phyloP scores from a whole-genome alignment of 2,888 invertebrate species.

The Ophioninae sp. region DNA sequence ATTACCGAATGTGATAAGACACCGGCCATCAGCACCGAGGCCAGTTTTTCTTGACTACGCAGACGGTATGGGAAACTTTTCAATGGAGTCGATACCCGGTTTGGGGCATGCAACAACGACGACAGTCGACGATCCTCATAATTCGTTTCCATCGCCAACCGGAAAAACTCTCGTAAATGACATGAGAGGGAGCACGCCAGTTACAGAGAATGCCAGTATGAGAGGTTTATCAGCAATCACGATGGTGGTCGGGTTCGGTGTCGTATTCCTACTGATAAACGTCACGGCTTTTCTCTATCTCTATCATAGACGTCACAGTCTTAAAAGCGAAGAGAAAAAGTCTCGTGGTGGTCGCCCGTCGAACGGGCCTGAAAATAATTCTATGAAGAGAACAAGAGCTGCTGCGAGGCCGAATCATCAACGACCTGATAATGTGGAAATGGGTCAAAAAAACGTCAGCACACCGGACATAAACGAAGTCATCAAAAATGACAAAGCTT shows the following conservation, averaged over 20 bases:
- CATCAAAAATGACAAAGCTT: constrained; percentile 80
- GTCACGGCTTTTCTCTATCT: constrained; percentile 86
- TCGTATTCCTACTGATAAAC: constrained; percentile 88
- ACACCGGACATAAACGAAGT: constrained; percentile 79
- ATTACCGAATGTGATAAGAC: constrained; percentile 87
- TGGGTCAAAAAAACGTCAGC: constrained; percentile 81
- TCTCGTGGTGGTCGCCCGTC: constrained; percentile 80
- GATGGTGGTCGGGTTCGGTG: constrained; percentile 82
- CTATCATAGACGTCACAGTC: constrained; percentile 86
- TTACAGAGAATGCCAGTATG: constrained; percentile 80
- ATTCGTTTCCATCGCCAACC: constrained; percentile 38
- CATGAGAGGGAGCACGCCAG: constrained; percentile 74
- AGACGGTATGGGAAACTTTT: constrained; percentile 72
- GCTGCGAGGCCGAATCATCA: constrained; percentile 69
- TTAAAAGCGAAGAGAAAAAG: constrained; percentile 82
- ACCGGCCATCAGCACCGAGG: constrained; percentile 73
- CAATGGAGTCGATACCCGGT: constrained; percentile 69
- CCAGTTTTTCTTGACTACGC: constrained; percentile 72
- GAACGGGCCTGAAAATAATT: constrained; percentile 81
- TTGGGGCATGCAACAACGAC: constrained; percentile 60
- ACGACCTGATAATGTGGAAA: constrained; percentile 82
- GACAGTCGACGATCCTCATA: constrained; percentile 35
- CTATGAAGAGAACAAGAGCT: constrained; percentile 70
- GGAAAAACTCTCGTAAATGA: constrained; percentile 74
- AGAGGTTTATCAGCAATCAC: constrained; percentile 78